Base-by-base conservation (phyloP, 2,888 invertebrate genomes). In the Lasioglossum pauxillum region DNA sequence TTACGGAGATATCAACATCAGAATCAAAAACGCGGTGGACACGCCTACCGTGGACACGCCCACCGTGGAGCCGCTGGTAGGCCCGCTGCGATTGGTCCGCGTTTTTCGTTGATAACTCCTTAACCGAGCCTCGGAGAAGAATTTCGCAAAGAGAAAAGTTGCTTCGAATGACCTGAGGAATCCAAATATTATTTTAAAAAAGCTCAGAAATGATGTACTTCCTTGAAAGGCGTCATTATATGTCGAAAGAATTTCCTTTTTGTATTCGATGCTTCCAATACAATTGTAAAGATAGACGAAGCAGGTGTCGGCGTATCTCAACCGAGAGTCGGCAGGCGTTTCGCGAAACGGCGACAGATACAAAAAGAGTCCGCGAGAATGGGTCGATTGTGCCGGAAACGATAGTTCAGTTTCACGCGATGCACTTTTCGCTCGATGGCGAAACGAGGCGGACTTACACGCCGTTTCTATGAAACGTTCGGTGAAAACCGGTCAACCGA, bases 401-500 rank as follows among this genome's bases (percentile, higher is more conserved):
- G 60, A 31, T 44, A n/a, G 60, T 82, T 77, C 35, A 60, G 79
- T 77, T 85, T 85, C 35, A 49, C 77, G 53, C 64, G 31, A 67
- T 38, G 7, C 27, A 78, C 35, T 82, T 84, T 89, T 85, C 81
- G n/a, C 41, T 19, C n/a, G 27, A 35, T 38, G 60, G 53, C 31
- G 69, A 73, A 46, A 64, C 77, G 38, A 27, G 16, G 27, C 75
- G 80, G 67, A 41, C 44, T 71, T 46, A 72, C 77, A 27, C 80
- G 82, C 60, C 76, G 89, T 88, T 86, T 81, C 75, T 75, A 75
- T 86, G n/a, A 71, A 84, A 80, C 73, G 72, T 75, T 82, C 78
- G 49, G 77, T 82, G 72, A 80, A 82, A 90, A 90, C 88, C 90
- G 88, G 86, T 90, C 78, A 76, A 78, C 73, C 69, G 77, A 82